These are phyloP conservation scores for Paratilapia polleni DNA, from an alignment of 2,113 vertebrate species.

Conservation along the genomic window DNA sequence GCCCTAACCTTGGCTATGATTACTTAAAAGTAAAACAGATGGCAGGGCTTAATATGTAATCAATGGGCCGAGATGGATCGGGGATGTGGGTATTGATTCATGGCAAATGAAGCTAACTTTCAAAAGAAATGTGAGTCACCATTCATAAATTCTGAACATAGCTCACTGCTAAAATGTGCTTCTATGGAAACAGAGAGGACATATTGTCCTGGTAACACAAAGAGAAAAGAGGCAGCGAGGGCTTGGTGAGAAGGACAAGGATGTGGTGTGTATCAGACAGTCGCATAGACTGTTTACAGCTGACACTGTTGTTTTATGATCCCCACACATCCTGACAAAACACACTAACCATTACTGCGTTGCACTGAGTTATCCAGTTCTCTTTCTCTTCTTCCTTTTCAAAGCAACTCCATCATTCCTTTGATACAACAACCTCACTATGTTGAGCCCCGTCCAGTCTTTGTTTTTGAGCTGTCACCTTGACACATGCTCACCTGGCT, in stretches of 20 bases:
- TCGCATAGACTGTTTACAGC: background rate
- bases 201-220: slow-evolving; percentile 13
- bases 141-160: slow-evolving; percentile 16
- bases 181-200: slow-evolving; percentile 30
- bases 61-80: slow-evolving; percentile 61
- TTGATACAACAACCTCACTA: slow-evolving; percentile 36
- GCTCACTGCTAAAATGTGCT: slow-evolving; percentile 14
- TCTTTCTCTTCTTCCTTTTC: background rate
- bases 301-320: slow-evolving; percentile 12
- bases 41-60: slow-evolving; percentile 69
- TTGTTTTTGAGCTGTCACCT: slow-evolving; percentile 37
- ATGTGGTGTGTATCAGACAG: background rate
- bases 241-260: background rate
- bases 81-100: slow-evolving; percentile 71
- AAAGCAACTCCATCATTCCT: slow-evolving; percentile 40
- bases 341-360: slow-evolving; percentile 9
- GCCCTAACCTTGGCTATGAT: slow-evolving; percentile 72
- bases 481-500: slow-evolving; percentile 30
- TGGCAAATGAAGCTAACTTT: slow-evolving; percentile 67
- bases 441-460: background rate
- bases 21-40: slow-evolving; percentile 63
- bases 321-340: slow-evolving; percentile 9
- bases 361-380: slow-evolving; percentile 22
- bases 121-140: slow-evolving; percentile 42
- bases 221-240: background rate